A percentile compares a stretch with the other conserved stretches of the same genome.
phyloP scores from a whole-genome alignment of 2,797 vertebrate genomes.

The Micropoecilia bifurca region DNA sequence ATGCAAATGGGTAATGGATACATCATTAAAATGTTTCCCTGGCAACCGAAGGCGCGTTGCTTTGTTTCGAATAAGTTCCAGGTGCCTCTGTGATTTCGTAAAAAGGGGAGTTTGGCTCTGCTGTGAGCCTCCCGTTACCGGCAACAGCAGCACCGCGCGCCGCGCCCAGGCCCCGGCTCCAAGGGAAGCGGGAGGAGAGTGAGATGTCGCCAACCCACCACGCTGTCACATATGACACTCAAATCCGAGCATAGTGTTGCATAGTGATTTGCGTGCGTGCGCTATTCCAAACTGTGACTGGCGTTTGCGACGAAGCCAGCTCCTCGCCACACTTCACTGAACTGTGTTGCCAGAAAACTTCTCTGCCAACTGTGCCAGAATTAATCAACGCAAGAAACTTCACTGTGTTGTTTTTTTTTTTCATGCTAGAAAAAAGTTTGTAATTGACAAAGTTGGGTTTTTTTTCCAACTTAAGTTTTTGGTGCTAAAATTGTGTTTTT shows the following conservation, averaged over 20 bases:
- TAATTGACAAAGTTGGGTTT: slow-evolving; percentile 42
- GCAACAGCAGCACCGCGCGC: slow-evolving; percentile 14
- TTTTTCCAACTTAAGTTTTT: slow-evolving; percentile 21
- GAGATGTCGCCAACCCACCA: slow-evolving; percentile 66
- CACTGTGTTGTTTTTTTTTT: slow-evolving; percentile 26
- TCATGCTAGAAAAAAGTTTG: slow-evolving; percentile 54
- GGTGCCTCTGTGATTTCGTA: not conserved
- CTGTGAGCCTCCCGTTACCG: not conserved
- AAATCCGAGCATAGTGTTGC: slow-evolving; percentile 60
- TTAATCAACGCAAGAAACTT: slow-evolving; percentile 68
- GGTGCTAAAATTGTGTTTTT: slow-evolving; percentile 4
- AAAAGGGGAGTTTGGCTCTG: slow-evolving; percentile 3
- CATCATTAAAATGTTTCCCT: slow-evolving; percentile 48
- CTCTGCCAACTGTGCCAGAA: slow-evolving; percentile 71
- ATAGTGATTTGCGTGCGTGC: slow-evolving; percentile 65
- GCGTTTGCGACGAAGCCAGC: slow-evolving; percentile 63
- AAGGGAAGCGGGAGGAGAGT: slow-evolving; percentile 48
- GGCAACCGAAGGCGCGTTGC: slow-evolving; percentile 16
- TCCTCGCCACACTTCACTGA: slow-evolving; percentile 71
- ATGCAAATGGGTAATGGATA: slow-evolving; percentile 30
- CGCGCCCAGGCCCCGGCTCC: slow-evolving; percentile 28
- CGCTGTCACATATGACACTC: slow-evolving; percentile 66
- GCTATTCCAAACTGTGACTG: slow-evolving; percentile 70
- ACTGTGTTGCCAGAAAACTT: slow-evolving; percentile 70
- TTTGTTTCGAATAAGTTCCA: not conserved